Conservation (phyloP, 2,888 invertebrate species). For the Phanerotoma sp. region DNA sequence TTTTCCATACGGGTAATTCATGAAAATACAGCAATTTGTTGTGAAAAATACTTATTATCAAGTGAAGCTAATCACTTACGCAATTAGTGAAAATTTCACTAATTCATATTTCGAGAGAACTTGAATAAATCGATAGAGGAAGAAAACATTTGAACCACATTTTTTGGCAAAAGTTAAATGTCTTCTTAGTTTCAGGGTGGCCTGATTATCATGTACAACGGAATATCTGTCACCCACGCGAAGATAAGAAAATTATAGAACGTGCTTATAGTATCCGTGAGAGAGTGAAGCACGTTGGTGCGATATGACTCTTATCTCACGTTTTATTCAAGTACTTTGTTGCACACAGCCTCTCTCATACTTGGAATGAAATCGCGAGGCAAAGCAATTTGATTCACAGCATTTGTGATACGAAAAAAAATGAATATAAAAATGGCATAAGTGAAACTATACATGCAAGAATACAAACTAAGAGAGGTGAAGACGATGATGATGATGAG, state of each 20-base stretch:
- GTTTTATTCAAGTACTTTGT: constrained; percentile 3
- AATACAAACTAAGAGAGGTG: not conserved
- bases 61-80: no score
- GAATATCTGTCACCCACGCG: constrained; percentile 20
- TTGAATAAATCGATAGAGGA: not conserved
- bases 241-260: constrained; percentile 21
- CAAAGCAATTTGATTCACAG: constrained; percentile 15
- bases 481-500: constrained; percentile 3
- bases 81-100: no score
- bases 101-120: no score
- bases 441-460: not conserved
- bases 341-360: not conserved
- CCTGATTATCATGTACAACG: constrained; percentile 19
- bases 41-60: no score
- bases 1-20: no score
- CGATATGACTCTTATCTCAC: constrained; percentile 13
- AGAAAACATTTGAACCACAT: not conserved
- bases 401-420: not conserved
- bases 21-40: no score
- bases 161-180: not conserved
- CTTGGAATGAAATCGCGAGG: constrained; percentile 8
- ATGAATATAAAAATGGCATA: not conserved
- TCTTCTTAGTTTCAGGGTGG: constrained; percentile 3
- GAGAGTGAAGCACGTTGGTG: constrained; percentile 5
- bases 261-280: constrained; percentile 8